A percentile compares a stretch with the other conserved stretches of the same genome.
phyloP scores from a whole-genome alignment of 35 echinoderm and acorn worm species.

The Ophioderma brevispina region DNA sequence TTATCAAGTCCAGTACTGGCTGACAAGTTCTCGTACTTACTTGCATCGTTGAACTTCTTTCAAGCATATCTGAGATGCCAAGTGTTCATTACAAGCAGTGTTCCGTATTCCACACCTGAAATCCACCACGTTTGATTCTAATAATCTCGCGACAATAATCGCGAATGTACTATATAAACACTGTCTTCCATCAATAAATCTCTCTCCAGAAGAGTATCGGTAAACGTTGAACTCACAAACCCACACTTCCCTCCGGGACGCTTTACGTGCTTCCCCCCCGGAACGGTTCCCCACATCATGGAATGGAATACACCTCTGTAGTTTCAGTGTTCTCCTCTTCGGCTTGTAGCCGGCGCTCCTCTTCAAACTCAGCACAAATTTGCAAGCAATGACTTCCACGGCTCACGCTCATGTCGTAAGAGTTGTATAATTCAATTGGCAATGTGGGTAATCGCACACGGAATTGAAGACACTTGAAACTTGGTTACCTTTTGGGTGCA shows the following conservation, averaged over 20 bases:
- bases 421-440: slow-evolving; percentile 56
- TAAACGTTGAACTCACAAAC: slow-evolving; percentile 96
- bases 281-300: slow-evolving; percentile 65
- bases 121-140: slow-evolving; percentile 89
- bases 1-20: too few relatives aligned
- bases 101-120: slow-evolving; percentile 91
- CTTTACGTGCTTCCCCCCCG: slow-evolving; percentile 34
- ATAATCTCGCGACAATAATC: slow-evolving; percentile 69
- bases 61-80: slow-evolving; percentile 78
- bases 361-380: slow-evolving; percentile 29
- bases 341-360: slow-evolving; percentile 15
- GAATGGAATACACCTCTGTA: slow-evolving; percentile 31
- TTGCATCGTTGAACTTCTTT: slow-evolving; percentile 90
- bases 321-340: slow-evolving; percentile 32
- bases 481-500: too few relatives aligned
- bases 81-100: slow-evolving; percentile 64
- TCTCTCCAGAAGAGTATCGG: slow-evolving; percentile 79
- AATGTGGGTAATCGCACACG: too few relatives aligned
- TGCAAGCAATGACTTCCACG: slow-evolving; percentile 75
- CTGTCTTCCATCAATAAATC: slow-evolving; percentile 85
- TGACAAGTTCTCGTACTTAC: slow-evolving; percentile 61
- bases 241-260: slow-evolving; percentile 61
- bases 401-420: slow-evolving; percentile 57
- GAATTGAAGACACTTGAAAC: too few relatives aligned
- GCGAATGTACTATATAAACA: slow-evolving; percentile 81